These are phyloP conservation scores for Xanthostigma xanthostigma DNA, from an alignment of 2,888 invertebrate species.

Conservation along the genomic window DNA sequence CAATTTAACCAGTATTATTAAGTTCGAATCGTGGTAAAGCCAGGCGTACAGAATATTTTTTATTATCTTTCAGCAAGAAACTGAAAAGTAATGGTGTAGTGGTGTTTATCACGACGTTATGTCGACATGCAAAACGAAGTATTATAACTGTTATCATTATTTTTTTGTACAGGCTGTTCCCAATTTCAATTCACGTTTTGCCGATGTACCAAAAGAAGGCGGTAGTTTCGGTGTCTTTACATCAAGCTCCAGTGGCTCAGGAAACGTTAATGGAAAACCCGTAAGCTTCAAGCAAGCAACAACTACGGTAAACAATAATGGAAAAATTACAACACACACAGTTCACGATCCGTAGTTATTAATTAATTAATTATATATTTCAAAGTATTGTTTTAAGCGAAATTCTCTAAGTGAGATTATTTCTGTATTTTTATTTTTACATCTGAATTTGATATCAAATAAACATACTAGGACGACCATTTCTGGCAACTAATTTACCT, in stretches of 20 bases:
- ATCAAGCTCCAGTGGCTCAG: slow-evolving; percentile 43
- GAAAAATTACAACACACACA: slow-evolving; percentile 47
- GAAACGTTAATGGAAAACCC: slow-evolving; percentile 43
- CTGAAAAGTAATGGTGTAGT: no score
- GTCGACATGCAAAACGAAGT: slow-evolving; percentile 7
- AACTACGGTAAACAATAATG: slow-evolving; percentile 58
- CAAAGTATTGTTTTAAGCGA: no score
- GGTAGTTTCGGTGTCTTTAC: slow-evolving; percentile 40
- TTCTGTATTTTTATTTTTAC: no score
- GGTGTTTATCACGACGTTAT: no score
- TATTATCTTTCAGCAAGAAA: no score
- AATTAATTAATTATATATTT: no score
- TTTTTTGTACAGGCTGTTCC: slow-evolving; percentile 16
- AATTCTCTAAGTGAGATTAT: no score
- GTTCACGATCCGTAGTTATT: slow-evolving; percentile 26
- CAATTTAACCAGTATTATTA: neutral
- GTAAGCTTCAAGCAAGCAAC: slow-evolving; percentile 38
- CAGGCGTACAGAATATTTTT: no score
- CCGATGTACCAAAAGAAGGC: slow-evolving; percentile 19
- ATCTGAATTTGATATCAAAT: no score
- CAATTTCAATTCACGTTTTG: slow-evolving; percentile 22
- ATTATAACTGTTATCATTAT: slow-evolving; percentile 1
- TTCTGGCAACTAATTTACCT: no score
- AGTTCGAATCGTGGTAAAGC: no score
- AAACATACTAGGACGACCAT: no score